Evolutionary conservation across 2,888 invertebrate genomes (phyloP).

Genomic region (Ochropleura leucogaster): DNA sequence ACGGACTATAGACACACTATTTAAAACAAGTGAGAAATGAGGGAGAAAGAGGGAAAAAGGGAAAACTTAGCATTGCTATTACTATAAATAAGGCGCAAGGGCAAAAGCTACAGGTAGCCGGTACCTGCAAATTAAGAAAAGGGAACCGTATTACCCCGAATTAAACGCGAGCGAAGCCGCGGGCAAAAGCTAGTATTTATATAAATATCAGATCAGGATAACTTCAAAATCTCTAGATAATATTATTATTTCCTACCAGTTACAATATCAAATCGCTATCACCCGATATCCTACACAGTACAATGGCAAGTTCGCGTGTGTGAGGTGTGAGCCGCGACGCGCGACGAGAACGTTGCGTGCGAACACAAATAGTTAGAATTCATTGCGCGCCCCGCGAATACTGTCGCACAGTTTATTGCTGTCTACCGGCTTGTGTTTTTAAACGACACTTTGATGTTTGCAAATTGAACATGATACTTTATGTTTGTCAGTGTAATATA

Average conservation of each 20-base stretch:
- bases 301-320: slow-evolving; percentile 51
- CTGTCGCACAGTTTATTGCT: slow-evolving; percentile 65
- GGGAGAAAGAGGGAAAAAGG: too few relatives aligned
- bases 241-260: neutral
- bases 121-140: too few relatives aligned
- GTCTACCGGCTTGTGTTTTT: slow-evolving; percentile 65
- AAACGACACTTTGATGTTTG: slow-evolving; percentile 67
- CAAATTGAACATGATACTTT: slow-evolving; percentile 68
- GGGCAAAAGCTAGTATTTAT: too few relatives aligned
- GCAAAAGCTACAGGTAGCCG: too few relatives aligned
- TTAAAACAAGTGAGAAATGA: too few relatives aligned
- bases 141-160: too few relatives aligned
- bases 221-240: neutral
- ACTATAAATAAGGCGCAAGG: too few relatives aligned
- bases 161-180: too few relatives aligned
- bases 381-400: slow-evolving; percentile 67
- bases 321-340: slow-evolving; percentile 48
- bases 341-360: slow-evolving; percentile 57
- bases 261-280: neutral
- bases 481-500: slow-evolving; percentile 57
- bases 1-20: too few relatives aligned
- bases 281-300: slow-evolving; percentile 4
- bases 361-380: slow-evolving; percentile 68
- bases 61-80: too few relatives aligned
- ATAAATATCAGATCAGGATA: neutral